phyloP scores from a whole-genome alignment of 1,140 invertebrate genomes.

The Chymomyza costata region DNA sequence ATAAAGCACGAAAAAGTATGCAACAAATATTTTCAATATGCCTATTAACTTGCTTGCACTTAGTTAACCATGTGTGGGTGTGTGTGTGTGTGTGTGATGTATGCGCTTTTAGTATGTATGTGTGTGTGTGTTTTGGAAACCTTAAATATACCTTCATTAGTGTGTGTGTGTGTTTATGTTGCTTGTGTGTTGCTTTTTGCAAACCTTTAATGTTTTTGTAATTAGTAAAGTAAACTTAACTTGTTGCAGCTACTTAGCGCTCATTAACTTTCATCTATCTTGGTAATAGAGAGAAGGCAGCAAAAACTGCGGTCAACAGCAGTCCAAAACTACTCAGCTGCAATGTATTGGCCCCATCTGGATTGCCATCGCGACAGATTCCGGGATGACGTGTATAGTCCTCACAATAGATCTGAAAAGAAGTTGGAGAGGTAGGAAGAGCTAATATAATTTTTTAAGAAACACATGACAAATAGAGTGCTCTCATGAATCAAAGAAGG shows the following conservation, averaged over 20 bases:
- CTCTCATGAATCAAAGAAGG: too few relatives aligned
- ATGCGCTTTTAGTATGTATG: too few relatives aligned
- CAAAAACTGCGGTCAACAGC: constrained; percentile 20
- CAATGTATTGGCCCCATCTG: constrained; percentile 22
- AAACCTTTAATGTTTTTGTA: constrained; percentile 3
- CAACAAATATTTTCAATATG: constrained; percentile 19
- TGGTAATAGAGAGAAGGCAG: constrained; percentile 43
- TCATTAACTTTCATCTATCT: constrained; percentile 42
- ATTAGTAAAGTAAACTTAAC: constrained; percentile 43
- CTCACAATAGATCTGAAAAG: constrained; percentile 60
- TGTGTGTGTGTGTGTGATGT: background rate
- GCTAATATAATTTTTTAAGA: constrained; percentile 2
- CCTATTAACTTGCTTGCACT: constrained; percentile 4
- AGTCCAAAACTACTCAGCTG: constrained; percentile 11
- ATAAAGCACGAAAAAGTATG: constrained; percentile 14
- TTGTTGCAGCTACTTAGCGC: constrained; percentile 6
- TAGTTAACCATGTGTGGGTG: background rate
- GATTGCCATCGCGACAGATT: constrained; percentile 44
- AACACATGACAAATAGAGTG: too few relatives aligned
- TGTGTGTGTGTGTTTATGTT: constrained; percentile 11
- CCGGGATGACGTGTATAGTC: constrained; percentile 59
- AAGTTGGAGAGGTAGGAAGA: too few relatives aligned
- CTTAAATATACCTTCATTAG: constrained; percentile 23
- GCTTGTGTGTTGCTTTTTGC: constrained; percentile 8
- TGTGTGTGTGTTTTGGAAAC: constrained; percentile 15